Evolutionary conservation across 2,888 invertebrate species (phyloP), one percentile per base, ranked within the genome.

Genomic region (Synanthedon tipuliformis): DNA sequence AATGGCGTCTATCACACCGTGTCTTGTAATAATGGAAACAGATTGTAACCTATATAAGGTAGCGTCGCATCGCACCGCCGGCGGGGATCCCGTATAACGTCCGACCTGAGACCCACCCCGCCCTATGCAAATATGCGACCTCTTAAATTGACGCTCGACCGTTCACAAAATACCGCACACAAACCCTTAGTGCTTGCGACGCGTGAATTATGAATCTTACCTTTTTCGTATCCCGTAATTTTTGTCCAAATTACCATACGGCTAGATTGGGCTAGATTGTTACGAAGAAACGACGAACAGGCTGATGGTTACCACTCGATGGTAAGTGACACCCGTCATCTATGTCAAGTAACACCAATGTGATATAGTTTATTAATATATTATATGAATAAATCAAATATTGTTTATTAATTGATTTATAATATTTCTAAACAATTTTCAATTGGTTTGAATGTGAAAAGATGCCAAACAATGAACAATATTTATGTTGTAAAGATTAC

Each of bases 91-190:
- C 66, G 63, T 34, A 34, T 34, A 34, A 34, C 64, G 65, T 66
- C 66, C 63, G 61, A 59, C 64, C 62, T 67, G 62, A 67, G 61
- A 64, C 62, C 66, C 71, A 57, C 49, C 12, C 49, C 16, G 16
- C 75, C 80, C 78, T 81, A 83, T 83, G 78, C 79, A 81, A 83
- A 83, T 81, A 81, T 65, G 66, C 75, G 79, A 79, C 80, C 80
- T 68, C 67, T 65, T 67, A 73, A 69, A 49, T 49, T 49, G 49
- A 49, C 23, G 49, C 16, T 49, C 16, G 18, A 18, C 49, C 49
- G 49, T 49, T 45, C 45, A 45, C 45, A 45, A 45, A 45, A 45
- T 45, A 45, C 45, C 45, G 45, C 45, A 45, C 12, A 15, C 13
- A 45, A 45, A 45, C 45, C 45, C 45, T 45, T 45, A 45, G 34